These are phyloP conservation scores for Vidua chalybeata DNA, from an alignment of 2,113 vertebrate species.

Conservation along the genomic window DNA sequence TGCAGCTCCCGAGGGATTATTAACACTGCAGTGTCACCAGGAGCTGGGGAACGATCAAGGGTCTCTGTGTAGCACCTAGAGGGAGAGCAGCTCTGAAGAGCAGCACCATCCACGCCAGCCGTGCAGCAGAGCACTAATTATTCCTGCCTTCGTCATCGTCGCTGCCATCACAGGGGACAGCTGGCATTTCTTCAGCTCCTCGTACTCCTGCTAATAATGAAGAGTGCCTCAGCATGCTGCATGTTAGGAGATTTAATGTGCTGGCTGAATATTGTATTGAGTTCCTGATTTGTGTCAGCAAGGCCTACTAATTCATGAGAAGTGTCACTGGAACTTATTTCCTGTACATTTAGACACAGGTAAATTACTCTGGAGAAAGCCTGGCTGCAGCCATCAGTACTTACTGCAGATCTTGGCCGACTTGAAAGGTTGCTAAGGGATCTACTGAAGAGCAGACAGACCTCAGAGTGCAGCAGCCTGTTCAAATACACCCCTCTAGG, in stretches of 20 bases:
- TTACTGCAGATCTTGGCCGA: not conserved
- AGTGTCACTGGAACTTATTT: not conserved
- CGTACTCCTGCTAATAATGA: not conserved
- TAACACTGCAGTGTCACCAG: not conserved
- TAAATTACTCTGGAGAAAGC: not conserved
- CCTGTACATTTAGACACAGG: not conserved
- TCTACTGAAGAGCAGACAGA: not conserved
- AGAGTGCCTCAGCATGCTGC: not conserved
- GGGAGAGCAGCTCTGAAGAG: not conserved
- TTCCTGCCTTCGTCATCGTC: not conserved
- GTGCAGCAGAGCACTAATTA: conserved; percentile 10
- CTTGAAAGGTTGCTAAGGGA: not conserved
- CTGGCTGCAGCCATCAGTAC: not conserved
- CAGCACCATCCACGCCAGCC: not conserved
- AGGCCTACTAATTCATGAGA: conserved; percentile 19
- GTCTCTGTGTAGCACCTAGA: not conserved
- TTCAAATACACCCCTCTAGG: not conserved
- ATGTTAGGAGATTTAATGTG: conserved; percentile 3
- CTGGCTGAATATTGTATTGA: conserved; percentile 21
- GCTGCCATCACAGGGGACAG: conserved; percentile 27
- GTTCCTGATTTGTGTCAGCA: conserved; percentile 35
- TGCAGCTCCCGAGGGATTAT: not conserved
- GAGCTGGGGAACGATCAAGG: conserved; percentile 20
- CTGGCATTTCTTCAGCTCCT: conserved; percentile 36
- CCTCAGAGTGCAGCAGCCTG: not conserved